Evolutionary conservation across 2,113 vertebrate species (phyloP).

Genomic region (Echinops telfairi): DNA sequence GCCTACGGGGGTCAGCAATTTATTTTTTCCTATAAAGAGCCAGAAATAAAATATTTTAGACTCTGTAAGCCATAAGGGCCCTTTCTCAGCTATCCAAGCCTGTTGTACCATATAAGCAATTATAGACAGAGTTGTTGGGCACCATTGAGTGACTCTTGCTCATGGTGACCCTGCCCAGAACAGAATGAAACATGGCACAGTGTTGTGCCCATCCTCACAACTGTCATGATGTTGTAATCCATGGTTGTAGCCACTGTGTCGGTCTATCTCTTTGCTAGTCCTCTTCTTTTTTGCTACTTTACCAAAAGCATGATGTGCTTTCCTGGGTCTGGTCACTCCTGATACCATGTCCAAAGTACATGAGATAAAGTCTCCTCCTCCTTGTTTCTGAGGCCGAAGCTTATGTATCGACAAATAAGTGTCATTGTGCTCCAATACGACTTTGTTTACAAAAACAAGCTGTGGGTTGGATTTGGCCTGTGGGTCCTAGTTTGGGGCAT

Average conservation of each 20-base stretch:
- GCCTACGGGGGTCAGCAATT: neutral
- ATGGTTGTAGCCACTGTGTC: too few species aligned
- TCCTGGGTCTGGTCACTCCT: too few species aligned
- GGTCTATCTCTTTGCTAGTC: too few species aligned
- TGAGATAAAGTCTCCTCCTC: too few species aligned
- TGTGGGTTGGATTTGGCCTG: neutral
- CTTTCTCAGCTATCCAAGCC: neutral
- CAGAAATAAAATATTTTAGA: neutral
- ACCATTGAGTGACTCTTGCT: too few species aligned
- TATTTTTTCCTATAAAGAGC: conserved; percentile 28
- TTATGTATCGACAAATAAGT: neutral
- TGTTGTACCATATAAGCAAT: neutral
- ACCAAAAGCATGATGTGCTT: too few species aligned
- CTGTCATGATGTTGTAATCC: too few species aligned
- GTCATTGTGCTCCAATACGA: conserved; percentile 22
- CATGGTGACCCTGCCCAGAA: too few species aligned
- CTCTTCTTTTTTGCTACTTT: too few species aligned
- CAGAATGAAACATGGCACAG: too few species aligned
- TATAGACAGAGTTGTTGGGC: neutral
- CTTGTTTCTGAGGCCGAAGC: neutral
- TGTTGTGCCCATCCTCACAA: too few species aligned
- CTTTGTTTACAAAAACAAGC: neutral
- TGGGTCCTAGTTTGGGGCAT: neutral
- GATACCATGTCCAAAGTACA: too few species aligned
- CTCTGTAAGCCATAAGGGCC: neutral